Evolutionary conservation across 1,140 invertebrate species (phyloP), one percentile per base, ranked within the genome.

Genomic region (Cardiocondyla obscurior): DNA sequence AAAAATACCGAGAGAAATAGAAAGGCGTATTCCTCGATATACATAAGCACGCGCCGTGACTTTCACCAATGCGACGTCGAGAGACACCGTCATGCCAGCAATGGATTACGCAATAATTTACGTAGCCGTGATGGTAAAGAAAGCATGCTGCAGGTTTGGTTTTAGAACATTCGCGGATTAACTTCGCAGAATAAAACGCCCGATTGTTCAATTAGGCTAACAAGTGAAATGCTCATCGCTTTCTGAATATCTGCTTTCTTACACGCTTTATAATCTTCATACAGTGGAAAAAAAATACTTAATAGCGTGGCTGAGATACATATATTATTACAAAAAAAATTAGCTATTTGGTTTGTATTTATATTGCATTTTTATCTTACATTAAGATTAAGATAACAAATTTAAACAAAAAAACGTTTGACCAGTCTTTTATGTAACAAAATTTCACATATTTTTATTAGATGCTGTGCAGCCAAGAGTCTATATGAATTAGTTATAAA

Each of bases 71-170:
- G 67, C 36, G n/a, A 19, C 46, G 16, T 79, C 36, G 55, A 69
- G 62, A 53, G 42, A 79, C 30, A 19, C 33, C 19, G 62, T 51
- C 33, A 30, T 53, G 33, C 22, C 62, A 67, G 1, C 22, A 62
- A 62, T 36, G 12, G 55, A 77, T 79, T 53, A 42, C 62, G 62
- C 46, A 79, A 79, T 79, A 79, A 79, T 79, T 79, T 67, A 79
- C 62, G 33, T 67, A 69, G 74, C 25, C 33, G 36, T 30, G 36
- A 77, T 51, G 25, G 44, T 33, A 39, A 58, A 58, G 16, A 25
- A 79, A 49, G 74, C 22, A 79, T 65, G 44, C 58, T 5, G 12
- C 28, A 55, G 3, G 42, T 76, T 30, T 58, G 33, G 62, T 53
- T 79, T 22, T 53, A 69, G 44, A 39, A 36, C 30, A 14, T 33